Base-by-base conservation (phyloP, 1,140 invertebrate genomes). In the Anastatus disparis region DNA sequence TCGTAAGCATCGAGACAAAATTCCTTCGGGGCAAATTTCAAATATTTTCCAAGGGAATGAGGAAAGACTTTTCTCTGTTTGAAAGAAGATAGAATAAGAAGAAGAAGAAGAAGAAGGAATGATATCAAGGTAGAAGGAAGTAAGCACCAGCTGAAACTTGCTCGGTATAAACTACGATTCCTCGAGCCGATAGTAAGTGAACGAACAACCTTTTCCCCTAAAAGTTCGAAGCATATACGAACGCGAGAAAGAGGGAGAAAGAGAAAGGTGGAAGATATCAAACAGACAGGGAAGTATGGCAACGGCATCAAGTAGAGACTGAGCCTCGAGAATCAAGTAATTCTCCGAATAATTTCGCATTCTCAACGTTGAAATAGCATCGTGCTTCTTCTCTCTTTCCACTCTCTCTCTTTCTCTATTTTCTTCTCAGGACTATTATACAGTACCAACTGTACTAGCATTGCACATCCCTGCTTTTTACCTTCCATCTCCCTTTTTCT, bases 301-400 rank as follows among this genome's bases (percentile, higher is more conserved):
- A 24, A 8, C 29, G 22, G 40, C 58, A 40, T 40, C 31, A 58
- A 52, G 50, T 22, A 17, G 53, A 29, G 26, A 53, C 22, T 53
- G 24, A 56, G 20, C 35, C 24, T 29, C 50, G 22, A n/a, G n/a
- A 13, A 35, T 17, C n/a, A 40, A 20, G 40, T 46, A 29, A 61
- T 61, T 61, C 58, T 44, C 55, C 58, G 40, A 61, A 61, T 61
- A 61, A 44, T 46, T 61, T 46, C 24, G 35, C 35, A 38, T 58
- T 58, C 35, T 58, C 55, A 13, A 15, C 1, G 35, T 15, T 58
- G 31, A 40, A 58, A 24, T 58, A 38, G n/a, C n/a, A 3, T 3
- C 7, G 40, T 8, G 7, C 15, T 44, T 44, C 3, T 44, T 3
- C 40, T 44, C 40, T 8, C 40, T 44, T 12, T 12, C 35, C 35